Evolutionary conservation across 2,888 invertebrate species (phyloP), one percentile per base, ranked within the genome.

Genomic region (Cryptosula pallasiana): DNA sequence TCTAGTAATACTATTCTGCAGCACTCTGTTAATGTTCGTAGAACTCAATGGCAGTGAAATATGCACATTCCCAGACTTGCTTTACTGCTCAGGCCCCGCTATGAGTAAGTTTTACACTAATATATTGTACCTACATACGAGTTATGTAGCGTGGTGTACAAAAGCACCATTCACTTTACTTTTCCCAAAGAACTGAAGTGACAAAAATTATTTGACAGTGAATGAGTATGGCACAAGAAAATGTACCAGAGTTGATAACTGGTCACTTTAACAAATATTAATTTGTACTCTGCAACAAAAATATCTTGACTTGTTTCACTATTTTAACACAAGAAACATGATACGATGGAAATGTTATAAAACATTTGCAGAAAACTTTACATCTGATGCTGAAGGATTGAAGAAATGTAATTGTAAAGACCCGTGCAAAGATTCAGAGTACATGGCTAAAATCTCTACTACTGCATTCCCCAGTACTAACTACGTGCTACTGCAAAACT

Each of bases 391-490:
- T 13, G 27, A 27, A 13, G 63, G 63, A 20, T 32, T 63, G n/a
- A 63, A 32, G n/a, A 13, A 5, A 5, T 63, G 63, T 63, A 27
- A 63, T 3, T 63, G 63, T 34, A 63, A 34, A 63, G 63, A 63
- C 27, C 25, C 63, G 5, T 63, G 63, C 34, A 27, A 32, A 13
- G 34, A 25, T 13, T 63, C 63, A 63, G 63, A 63, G 27, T 63
- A 63, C 27, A 32, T n/a, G 3, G 9, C 63, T 32, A 63, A 63
- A 32, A 34, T 63, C 2, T 25, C 63, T 13, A 63, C 5, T 29
- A 63, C 63, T 29, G 13, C 13, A 16, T 63, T 63, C 32, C 63
- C 63, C 5, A 63, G 63, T n/a, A 63, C 63, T 29, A 63, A 63
- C 63, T 63, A 29, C 27, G 63, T n/a, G 5, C 45, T 45, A 45